Percentiles rank a stretch among this genome's conserved stretches.
Evolutionary conservation across 2,113 vertebrate genomes (phyloP).

Genomic region (Forbesichthys papilliferus): DNA sequence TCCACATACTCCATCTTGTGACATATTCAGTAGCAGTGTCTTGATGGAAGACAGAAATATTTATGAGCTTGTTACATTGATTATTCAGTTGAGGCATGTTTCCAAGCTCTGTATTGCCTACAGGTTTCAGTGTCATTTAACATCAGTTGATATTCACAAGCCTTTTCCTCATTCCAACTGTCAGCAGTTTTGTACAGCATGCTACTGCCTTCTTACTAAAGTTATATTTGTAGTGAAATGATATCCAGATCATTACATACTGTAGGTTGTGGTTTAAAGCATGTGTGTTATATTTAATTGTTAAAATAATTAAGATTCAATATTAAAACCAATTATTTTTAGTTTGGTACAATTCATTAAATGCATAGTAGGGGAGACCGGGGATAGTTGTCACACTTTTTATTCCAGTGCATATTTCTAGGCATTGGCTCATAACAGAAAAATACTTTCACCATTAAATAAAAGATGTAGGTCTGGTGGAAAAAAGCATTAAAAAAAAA

Average conservation of each 20-base stretch:
- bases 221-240: conserved; percentile 5
- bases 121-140: conserved; percentile 26
- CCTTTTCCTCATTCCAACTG: conserved; percentile 13
- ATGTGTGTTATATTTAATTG: neutral
- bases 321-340: neutral
- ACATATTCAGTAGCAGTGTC: no score
- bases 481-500: no score
- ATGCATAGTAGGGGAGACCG: neutral
- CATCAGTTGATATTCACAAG: conserved; percentile 26
- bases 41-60: neutral
- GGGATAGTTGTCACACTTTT: no score
- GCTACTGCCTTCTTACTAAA: conserved; percentile 7
- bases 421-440: no score
- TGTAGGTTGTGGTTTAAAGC: neutral
- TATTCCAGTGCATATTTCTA: no score
- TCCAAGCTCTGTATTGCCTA: conserved; percentile 6
- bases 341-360: neutral
- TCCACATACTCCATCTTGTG: no score
- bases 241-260: no score
- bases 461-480: no score
- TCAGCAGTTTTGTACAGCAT: conserved; percentile 2
- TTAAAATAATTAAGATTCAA: neutral
- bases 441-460: no score
- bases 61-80: conserved; percentile 20
- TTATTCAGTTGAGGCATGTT: conserved; percentile 19